Conservation (phyloP, 2,888 invertebrate species). For the Caenorhabditis macrosperma region DNA sequence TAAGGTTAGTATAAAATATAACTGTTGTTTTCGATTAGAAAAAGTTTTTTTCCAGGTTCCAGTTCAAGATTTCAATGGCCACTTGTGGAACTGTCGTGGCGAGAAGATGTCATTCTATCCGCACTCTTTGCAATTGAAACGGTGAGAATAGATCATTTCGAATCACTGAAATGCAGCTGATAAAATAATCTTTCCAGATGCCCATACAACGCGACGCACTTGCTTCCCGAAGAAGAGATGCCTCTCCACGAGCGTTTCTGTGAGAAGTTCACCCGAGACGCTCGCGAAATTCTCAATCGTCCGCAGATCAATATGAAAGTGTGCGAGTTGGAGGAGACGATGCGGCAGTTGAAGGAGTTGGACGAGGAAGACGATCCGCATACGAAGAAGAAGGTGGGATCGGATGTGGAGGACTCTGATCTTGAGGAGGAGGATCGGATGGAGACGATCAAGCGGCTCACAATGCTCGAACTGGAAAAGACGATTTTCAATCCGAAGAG, state of each 20-base stretch:
- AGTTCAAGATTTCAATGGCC: constrained; percentile 19
- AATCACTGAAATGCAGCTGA: too few species aligned
- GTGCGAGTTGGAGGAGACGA: background rate
- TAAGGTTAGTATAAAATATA: background rate
- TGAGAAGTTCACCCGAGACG: background rate
- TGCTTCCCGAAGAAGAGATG: constrained; percentile 33
- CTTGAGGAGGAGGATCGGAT: constrained; percentile 16
- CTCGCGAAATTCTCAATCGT: background rate
- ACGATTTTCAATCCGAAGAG: background rate
- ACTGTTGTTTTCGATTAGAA: background rate
- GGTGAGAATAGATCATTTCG: too few species aligned
- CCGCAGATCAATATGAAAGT: background rate
- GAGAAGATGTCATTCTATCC: constrained; percentile 26
- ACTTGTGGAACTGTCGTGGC: constrained; percentile 25
- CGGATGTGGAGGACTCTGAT: constrained; percentile 17
- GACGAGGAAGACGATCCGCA: background rate
- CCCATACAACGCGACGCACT: constrained; percentile 3
- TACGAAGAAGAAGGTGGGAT: constrained; percentile 9
- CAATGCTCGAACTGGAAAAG: constrained; percentile 9
- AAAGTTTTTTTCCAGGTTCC: constrained; percentile 11
- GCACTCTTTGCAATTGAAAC: constrained; percentile 19
- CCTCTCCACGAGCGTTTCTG: constrained; percentile 24
- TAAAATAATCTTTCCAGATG: constrained; percentile 37
- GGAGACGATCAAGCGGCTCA: constrained; percentile 14
- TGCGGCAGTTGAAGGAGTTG: background rate